Evolutionary conservation across 1,140 invertebrate genomes (phyloP).

Genomic region (Hylaeus anthracinus): DNA sequence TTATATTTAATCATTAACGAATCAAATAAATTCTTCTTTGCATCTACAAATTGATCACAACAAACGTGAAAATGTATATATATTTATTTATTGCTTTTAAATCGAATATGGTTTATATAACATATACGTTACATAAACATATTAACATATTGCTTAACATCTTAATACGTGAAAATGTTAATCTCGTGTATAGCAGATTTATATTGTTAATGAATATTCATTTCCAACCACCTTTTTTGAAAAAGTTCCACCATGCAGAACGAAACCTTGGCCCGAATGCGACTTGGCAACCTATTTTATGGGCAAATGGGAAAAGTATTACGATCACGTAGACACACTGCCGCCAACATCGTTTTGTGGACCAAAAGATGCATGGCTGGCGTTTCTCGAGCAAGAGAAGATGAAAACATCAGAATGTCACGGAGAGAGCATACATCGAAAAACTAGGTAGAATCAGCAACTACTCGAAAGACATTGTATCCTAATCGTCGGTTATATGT

Average conservation of each 20-base stretch:
- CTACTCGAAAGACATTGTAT: background rate
- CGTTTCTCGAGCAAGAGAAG: background rate
- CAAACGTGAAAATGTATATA: too few species aligned
- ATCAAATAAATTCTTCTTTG: too few species aligned
- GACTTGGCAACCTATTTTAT: constrained; percentile 74
- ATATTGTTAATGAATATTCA: too few species aligned
- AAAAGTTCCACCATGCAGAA: constrained; percentile 78
- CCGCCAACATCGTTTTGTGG: constrained; percentile 45
- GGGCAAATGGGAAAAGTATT: constrained; percentile 52
- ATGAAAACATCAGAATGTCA: background rate
- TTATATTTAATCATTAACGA: too few species aligned
- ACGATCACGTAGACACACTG: constrained; percentile 26
- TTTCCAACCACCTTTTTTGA: background rate
- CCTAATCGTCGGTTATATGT: background rate
- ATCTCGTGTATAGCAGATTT: too few species aligned
- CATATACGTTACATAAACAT: too few species aligned
- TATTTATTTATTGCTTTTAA: too few species aligned
- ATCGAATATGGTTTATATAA: too few species aligned
- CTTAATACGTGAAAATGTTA: too few species aligned
- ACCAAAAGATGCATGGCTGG: constrained; percentile 10
- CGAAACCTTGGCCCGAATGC: constrained; percentile 83
- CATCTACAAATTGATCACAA: too few species aligned
- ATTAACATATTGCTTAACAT: too few species aligned
- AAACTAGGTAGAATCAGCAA: background rate
- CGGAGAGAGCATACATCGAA: background rate